Evolutionary conservation across 35 echinoderm and acorn worm species (phyloP), one percentile per base, ranked within the genome.

Genomic region (Heliocidaris erythrogramma): DNA sequence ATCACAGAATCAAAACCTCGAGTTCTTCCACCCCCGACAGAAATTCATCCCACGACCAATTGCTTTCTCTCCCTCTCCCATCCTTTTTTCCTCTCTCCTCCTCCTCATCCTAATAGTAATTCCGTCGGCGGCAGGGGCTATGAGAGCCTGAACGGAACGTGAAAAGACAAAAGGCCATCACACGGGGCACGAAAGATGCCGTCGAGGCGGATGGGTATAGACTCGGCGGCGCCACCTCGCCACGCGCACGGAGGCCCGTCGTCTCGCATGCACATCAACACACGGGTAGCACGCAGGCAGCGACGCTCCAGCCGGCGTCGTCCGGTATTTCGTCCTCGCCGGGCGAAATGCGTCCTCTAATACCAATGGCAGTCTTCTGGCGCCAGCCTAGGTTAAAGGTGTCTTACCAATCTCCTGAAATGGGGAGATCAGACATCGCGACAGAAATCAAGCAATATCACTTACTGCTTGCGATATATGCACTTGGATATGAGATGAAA

Each of bases 151-250:
- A 49, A 92, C 49, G 91, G 91, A 92, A 92, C 91, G 91, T 92
- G 91, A 92, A 92, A 92, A 92, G 91, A 92, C 91, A 92, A 92
- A 92, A 92, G 91, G 91, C 91, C 91, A 92, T 92, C 91, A 48
- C 49, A 92, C 91, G 91, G 91, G 91, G 91, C 91, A 92, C 91
- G 91, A 92, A 59, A 92, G 91, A 92, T 52, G 91, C 91, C 91
- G 91, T 32, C 48, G 18, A 92, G 91, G 91, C 91, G 91, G 91
- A 30, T 92, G 31, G 32, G 49, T 17, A 48, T 49, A 92, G 91
- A 92, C 91, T 48, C 50, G 47, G 5, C 91, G 91, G 49, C 91
- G 91, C 91, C 91, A 92, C 31, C 91, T 92, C 91, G 91, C 47
- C 91, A 92, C 91, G 91, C 91, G 91, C 91, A 49, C 91, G 18